These are phyloP conservation scores for Esperia sulphurella DNA, from an alignment of 2,888 invertebrate species.

Conservation along the genomic window DNA sequence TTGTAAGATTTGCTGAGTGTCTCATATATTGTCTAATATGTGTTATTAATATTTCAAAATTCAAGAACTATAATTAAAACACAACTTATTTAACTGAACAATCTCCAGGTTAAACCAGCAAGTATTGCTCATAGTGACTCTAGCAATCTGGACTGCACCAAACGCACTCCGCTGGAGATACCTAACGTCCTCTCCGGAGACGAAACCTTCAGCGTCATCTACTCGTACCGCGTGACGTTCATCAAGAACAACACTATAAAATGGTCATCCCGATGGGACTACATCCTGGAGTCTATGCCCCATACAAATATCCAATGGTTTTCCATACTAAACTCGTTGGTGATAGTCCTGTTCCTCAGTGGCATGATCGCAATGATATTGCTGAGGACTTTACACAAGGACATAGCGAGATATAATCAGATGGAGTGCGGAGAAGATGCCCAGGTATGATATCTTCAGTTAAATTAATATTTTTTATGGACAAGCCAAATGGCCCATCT, in stretches of 20 bases:
- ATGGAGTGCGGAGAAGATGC: conserved; percentile 92
- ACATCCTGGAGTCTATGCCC: conserved; percentile 98
- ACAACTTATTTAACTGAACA: no score
- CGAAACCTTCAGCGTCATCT: conserved; percentile 83
- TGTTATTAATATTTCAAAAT: no score
- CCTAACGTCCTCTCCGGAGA: conserved; percentile 73
- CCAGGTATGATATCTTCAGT: conserved; percentile 83
- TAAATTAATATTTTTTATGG: no score
- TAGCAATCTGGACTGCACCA: conserved; percentile 66
- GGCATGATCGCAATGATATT: conserved; percentile 99
- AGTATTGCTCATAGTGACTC: conserved; percentile 76
- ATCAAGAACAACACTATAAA: conserved; percentile 89
- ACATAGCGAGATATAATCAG: conserved; percentile 99
- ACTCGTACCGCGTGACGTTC: conserved; percentile 93
- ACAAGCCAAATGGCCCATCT: no score
- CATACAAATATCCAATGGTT: conserved; percentile 99
- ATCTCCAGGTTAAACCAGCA: conserved; percentile 68
- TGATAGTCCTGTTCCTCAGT: conserved; percentile 97
- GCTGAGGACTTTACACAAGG: conserved; percentile 96
- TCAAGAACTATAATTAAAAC: no score
- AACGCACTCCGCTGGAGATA: conserved; percentile 84
- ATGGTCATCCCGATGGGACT: conserved; percentile 99
- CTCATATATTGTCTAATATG: no score
- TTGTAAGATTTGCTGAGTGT: no score
- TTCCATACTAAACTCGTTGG: conserved; percentile 97